Conservation (phyloP, 2,888 invertebrate genomes). For the Acanthacorydalis orientalis region DNA sequence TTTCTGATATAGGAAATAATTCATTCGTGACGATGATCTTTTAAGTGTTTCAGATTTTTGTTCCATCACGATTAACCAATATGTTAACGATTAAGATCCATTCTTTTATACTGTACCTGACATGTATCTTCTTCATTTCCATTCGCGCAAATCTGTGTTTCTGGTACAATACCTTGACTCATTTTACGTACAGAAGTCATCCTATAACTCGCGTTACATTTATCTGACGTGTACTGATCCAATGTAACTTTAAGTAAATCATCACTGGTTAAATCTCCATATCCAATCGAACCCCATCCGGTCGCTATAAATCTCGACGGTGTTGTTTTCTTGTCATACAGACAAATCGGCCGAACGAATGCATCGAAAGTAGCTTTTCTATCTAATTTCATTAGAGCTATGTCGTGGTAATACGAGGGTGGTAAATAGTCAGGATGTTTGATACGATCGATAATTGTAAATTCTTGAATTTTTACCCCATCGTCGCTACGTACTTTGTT, state of each 20-base stretch:
- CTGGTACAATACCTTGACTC: slow-evolving; percentile 20
- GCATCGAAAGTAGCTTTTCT: slow-evolving; percentile 17
- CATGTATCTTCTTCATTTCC: slow-evolving; percentile 28
- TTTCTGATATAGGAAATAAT: too few relatives aligned
- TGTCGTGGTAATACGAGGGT: slow-evolving; percentile 26
- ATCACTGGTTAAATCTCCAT: slow-evolving; percentile 14
- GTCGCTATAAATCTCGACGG: slow-evolving; percentile 25
- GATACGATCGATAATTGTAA: slow-evolving; percentile 15
- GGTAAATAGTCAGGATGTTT: slow-evolving; percentile 22
- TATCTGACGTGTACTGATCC: slow-evolving; percentile 13
- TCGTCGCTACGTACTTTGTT: slow-evolving; percentile 13
- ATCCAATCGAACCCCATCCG: slow-evolving; percentile 28
- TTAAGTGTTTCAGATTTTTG: too few relatives aligned
- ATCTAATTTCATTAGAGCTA: slow-evolving; percentile 24
- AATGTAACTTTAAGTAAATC: slow-evolving; percentile 29
- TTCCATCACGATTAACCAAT: too few relatives aligned
- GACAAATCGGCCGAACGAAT: slow-evolving; percentile 13
- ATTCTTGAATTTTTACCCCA: slow-evolving; percentile 11
- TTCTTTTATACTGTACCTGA: too few relatives aligned
- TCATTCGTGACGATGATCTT: too few relatives aligned
- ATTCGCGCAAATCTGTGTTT: slow-evolving; percentile 34
- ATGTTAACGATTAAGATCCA: too few relatives aligned
- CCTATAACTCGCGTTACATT: slow-evolving; percentile 18
- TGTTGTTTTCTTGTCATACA: slow-evolving; percentile 18
- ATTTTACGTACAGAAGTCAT: slow-evolving; percentile 10